Conservation (phyloP, 2,797 vertebrate genomes). For the Valencia hispanica region DNA sequence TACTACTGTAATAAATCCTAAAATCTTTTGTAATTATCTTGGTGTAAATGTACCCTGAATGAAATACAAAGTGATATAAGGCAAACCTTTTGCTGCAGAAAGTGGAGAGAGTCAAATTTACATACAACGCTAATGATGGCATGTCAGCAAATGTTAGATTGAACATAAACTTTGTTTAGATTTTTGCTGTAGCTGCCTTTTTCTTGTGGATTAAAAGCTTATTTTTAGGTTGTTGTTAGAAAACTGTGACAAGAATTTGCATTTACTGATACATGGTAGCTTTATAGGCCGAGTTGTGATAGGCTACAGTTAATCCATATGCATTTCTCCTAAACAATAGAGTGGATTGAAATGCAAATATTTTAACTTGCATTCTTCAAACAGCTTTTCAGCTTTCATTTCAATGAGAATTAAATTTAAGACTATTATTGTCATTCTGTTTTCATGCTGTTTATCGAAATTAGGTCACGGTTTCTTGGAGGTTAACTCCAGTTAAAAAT, state of each 20-base stretch:
- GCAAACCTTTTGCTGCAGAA: too few species aligned
- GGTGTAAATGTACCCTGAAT: too few species aligned
- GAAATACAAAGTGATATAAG: too few species aligned
- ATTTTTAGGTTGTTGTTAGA: constrained; percentile 31
- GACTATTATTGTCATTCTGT: constrained; percentile 47
- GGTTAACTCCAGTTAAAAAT: constrained; percentile 15
- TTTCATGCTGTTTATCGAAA: constrained; percentile 30
- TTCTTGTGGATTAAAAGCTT: neutral
- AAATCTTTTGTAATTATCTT: too few species aligned
- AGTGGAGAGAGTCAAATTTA: too few species aligned
- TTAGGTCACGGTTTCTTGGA: constrained; percentile 20
- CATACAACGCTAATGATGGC: too few species aligned
- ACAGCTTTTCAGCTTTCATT: constrained; percentile 52
- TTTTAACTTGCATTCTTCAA: constrained; percentile 48
- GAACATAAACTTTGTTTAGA: neutral
- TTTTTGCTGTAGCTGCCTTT: neutral
- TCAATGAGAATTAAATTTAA: constrained; percentile 63
- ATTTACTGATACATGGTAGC: constrained; percentile 33
- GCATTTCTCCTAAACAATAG: constrained; percentile 57
- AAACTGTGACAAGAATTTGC: constrained; percentile 31
- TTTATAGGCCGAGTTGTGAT: constrained; percentile 28
- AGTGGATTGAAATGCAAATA: constrained; percentile 67
- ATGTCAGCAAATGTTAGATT: too few species aligned
- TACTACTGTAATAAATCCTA: too few species aligned
- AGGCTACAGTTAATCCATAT: constrained; percentile 43